Evolutionary conservation across 2,113 vertebrate genomes (phyloP), one percentile per base, ranked within the genome.

Genomic region (Scophthalmus maximus): DNA sequence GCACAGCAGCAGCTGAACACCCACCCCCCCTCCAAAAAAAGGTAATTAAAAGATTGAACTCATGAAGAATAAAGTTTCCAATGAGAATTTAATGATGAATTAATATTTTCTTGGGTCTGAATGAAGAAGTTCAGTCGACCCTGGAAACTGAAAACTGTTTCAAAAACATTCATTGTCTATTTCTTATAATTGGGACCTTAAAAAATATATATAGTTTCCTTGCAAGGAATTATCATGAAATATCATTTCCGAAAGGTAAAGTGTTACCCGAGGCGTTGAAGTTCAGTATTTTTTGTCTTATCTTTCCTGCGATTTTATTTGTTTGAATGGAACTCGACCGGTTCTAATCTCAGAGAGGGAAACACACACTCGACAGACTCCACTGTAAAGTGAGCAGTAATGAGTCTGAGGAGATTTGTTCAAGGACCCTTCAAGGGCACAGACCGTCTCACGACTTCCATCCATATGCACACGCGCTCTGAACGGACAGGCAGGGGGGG

Each of bases 341-440:
- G n/a, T 15, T 58, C 12, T 34, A 8, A n/a, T 25, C 9, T 17
- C 18, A 47, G 26, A 22, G 26, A 8, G 0, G 18, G 40, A 10
- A 7, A 17, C 14, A 30, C 2, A 14, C 3, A 27, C 22, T 18
- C 3, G 14, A n/a, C 11, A 32, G 36, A 26, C 26, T 49, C 49
- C 17, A 17, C n/a, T 9, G 29, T 51, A 18, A 63, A 22, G 10
- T 22, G 44, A 8, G 23, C 22, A 38, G 27, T 42, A 38, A 66
- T 26, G 20, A 34, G 51, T 57, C 25, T 34, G 29, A 65, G 34
- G 4, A 65, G 6, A 53, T 30, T 22, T 47, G 22, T 34, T 23
- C 34, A 59, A 65, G 15, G 44, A 29, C 51, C 32, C 7, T 26
- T 77, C n/a, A 32, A 42, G 30, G 40, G 32, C 42, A 61, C 65